A percentile compares a stretch with the other conserved stretches of the same genome.
These are phyloP conservation scores for Galerucella nymphaeae DNA, from an alignment of 2,888 invertebrate genomes.

Conservation along the genomic window DNA sequence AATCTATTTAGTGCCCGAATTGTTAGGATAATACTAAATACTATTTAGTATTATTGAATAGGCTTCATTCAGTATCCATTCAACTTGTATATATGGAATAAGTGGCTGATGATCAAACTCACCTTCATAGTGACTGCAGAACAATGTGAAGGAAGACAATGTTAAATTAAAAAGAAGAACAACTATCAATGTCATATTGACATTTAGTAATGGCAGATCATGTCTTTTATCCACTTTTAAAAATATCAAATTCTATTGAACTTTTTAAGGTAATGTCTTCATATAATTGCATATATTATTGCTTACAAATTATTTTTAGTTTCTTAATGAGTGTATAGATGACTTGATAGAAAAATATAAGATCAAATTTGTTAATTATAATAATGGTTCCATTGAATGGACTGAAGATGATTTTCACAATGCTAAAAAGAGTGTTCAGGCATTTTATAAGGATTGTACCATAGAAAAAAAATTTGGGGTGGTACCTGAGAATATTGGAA, in stretches of 20 bases:
- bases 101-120: too few relatives aligned
- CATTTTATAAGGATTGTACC: constrained; percentile 54
- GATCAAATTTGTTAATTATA: constrained; percentile 54
- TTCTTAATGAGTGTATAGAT: constrained; percentile 61
- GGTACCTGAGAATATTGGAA: constrained; percentile 43
- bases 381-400: constrained; percentile 59
- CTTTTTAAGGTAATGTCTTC: constrained; percentile 44
- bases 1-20: too few relatives aligned
- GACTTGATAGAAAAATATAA: constrained; percentile 55
- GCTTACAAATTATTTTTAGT: constrained; percentile 54
- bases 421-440: constrained; percentile 56
- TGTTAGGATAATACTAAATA: too few relatives aligned
- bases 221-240: constrained; percentile 40
- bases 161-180: neutral
- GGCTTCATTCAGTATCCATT: too few relatives aligned
- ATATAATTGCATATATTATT: neutral
- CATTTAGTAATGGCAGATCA: constrained; percentile 21
- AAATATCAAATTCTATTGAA: constrained; percentile 46
- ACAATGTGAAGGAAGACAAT: too few relatives aligned
- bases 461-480: constrained; percentile 50
- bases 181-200: constrained; percentile 7
- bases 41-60: too few relatives aligned
- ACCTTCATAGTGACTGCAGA: too few relatives aligned
- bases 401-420: constrained; percentile 56
- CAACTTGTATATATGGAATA: too few relatives aligned